Conservation (phyloP, 2,113 vertebrate genomes). For the Eretmochelys imbricata region DNA sequence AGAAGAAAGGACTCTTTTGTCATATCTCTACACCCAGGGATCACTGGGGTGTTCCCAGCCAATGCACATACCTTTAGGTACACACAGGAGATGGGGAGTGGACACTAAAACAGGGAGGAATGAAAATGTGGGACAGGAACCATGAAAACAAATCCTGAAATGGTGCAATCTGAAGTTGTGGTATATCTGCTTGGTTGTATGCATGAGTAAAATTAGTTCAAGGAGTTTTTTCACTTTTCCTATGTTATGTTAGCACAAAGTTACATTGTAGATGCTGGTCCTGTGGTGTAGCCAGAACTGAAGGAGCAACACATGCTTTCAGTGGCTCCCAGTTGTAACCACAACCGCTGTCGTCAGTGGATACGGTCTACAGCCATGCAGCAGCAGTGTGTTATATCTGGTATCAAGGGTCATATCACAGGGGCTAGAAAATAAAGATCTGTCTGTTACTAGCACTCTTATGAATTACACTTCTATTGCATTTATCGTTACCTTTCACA, state of each 20-base stretch:
- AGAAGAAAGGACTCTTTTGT: neutral
- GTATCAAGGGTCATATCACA: neutral
- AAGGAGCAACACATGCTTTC: neutral
- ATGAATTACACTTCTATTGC: neutral
- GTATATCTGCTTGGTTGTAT: neutral
- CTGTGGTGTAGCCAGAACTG: neutral
- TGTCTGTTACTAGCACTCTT: neutral
- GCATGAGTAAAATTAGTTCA: rapidly evolving
- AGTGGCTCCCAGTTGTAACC: neutral
- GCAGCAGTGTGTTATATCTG: neutral
- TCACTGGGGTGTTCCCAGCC: neutral
- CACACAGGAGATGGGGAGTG: neutral
- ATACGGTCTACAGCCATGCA: neutral
- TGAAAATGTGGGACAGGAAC: neutral
- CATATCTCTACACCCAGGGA: neutral
- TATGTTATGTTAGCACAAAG: neutral
- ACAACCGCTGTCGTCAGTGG: neutral
- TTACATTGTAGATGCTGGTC: neutral
- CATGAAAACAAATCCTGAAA: neutral
- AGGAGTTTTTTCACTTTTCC: neutral
- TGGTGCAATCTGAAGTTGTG: neutral
- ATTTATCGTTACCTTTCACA: neutral
- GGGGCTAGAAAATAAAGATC: neutral
- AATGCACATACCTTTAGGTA: neutral
- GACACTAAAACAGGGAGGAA: neutral